Percentiles rank a stretch among this genome's conserved stretches.
Conservation (phyloP, 1,140 invertebrate species). For the Holcopasites calliopsidis region DNA sequence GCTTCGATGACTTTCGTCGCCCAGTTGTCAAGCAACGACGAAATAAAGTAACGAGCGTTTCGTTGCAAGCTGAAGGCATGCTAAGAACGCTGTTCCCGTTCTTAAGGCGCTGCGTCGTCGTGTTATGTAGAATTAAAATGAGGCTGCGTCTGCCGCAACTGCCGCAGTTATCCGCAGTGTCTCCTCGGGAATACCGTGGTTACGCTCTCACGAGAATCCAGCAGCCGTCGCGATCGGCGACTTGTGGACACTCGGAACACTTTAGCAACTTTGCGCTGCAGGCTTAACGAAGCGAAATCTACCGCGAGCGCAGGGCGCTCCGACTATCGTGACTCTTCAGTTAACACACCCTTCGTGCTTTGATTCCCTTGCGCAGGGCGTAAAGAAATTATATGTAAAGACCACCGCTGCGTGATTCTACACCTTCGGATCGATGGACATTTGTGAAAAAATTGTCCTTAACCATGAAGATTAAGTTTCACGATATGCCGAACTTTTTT, state of each 20-base stretch:
- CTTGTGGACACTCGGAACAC: conserved; percentile 58
- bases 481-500: too few species aligned
- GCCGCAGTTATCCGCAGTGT: conserved; percentile 59
- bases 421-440: too few species aligned
- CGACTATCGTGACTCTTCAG: conserved; percentile 21
- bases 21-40: neutral
- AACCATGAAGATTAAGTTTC: too few species aligned
- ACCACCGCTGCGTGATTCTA: too few species aligned
- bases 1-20: too few species aligned
- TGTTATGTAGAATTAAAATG: conserved; percentile 36
- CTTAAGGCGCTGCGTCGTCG: neutral
- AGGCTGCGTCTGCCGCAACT: conserved; percentile 53
- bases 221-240: conserved; percentile 54
- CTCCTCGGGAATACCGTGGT: conserved; percentile 50
- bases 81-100: neutral
- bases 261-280: conserved; percentile 53
- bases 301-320: conserved; percentile 17
- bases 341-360: conserved; percentile 52
- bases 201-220: conserved; percentile 40
- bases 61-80: neutral
- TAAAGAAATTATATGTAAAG: too few species aligned
- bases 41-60: neutral
- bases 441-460: too few species aligned
- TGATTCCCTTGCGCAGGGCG: conserved; percentile 10
- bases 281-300: conserved; percentile 60